phyloP scores from a whole-genome alignment of 2,888 invertebrate genomes.

The Rambutsinella grinnellia region DNA sequence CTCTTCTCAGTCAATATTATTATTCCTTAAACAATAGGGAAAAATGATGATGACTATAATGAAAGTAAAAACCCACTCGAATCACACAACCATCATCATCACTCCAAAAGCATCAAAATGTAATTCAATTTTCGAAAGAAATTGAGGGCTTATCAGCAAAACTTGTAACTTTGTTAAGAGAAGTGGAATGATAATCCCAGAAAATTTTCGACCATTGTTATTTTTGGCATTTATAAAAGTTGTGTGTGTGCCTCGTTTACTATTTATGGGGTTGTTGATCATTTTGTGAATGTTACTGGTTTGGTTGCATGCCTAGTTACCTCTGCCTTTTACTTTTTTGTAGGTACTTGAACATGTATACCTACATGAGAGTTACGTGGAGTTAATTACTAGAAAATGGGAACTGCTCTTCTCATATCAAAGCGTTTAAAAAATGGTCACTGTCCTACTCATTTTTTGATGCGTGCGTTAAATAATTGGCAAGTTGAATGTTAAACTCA shows the following conservation, averaged over 20 bases:
- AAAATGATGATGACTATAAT: not conserved
- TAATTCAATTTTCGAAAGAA: not conserved
- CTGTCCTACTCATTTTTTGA: too few relatives aligned
- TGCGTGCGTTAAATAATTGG: too few relatives aligned
- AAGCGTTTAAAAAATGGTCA: too few relatives aligned
- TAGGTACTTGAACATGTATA: not conserved
- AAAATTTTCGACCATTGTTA: not conserved
- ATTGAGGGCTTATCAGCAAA: not conserved
- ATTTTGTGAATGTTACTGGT: not conserved
- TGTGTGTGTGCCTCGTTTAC: slow-evolving; percentile 5
- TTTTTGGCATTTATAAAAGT: not conserved
- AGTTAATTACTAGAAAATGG: too few relatives aligned
- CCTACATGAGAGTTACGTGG: too few relatives aligned
- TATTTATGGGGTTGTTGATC: slow-evolving; percentile 13
- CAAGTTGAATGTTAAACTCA: too few relatives aligned
- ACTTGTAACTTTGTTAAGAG: not conserved
- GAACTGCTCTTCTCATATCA: too few relatives aligned
- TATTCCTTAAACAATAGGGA: not conserved
- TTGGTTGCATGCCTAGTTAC: slow-evolving; percentile 23
- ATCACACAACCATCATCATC: slow-evolving; percentile 2
- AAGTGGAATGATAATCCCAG: not conserved
- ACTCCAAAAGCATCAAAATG: slow-evolving; percentile 2
- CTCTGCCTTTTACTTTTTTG: slow-evolving; percentile 14
- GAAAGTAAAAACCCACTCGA: not conserved
- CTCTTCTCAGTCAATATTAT: too few relatives aligned